Conservation (phyloP, 2,888 invertebrate genomes). For the Brenthis ino region DNA sequence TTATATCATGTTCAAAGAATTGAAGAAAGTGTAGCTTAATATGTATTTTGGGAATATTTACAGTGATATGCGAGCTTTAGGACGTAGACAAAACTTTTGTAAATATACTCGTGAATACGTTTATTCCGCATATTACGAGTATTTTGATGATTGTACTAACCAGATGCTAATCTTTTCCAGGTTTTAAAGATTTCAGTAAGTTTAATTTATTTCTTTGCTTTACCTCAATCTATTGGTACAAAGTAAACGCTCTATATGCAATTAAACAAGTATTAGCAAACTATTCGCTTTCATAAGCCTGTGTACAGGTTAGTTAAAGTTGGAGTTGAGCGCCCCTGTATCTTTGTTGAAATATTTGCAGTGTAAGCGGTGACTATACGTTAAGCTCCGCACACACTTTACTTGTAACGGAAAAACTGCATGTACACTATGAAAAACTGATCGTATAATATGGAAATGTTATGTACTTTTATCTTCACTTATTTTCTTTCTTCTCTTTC, state of each 20-base stretch:
- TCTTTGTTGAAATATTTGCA: slow-evolving; percentile 80
- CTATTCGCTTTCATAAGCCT: slow-evolving; percentile 55
- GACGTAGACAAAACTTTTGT: too few species aligned
- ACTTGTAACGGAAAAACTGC: slow-evolving; percentile 27
- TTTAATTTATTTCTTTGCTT: neutral
- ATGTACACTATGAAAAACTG: neutral
- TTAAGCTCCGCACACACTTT: slow-evolving; percentile 48
- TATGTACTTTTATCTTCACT: neutral
- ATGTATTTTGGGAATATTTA: too few species aligned
- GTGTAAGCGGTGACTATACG: slow-evolving; percentile 66
- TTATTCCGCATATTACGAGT: too few species aligned
- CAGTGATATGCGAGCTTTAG: too few species aligned
- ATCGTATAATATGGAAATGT: neutral
- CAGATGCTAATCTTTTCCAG: too few species aligned
- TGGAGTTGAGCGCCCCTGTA: slow-evolving; percentile 74
- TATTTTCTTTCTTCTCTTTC: neutral
- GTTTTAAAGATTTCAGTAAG: too few species aligned
- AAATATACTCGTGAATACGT: too few species aligned
- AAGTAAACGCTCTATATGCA: slow-evolving; percentile 37
- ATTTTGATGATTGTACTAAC: too few species aligned
- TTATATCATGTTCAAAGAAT: too few species aligned
- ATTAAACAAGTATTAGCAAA: slow-evolving; percentile 48
- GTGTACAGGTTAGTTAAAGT: slow-evolving; percentile 66
- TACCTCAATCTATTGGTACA: neutral
- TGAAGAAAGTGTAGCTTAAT: too few species aligned